A percentile compares a stretch with the other conserved stretches of the same genome.
Conservation (phyloP, 2,797 vertebrate genomes). For the Brachyrhaphis roseni region DNA sequence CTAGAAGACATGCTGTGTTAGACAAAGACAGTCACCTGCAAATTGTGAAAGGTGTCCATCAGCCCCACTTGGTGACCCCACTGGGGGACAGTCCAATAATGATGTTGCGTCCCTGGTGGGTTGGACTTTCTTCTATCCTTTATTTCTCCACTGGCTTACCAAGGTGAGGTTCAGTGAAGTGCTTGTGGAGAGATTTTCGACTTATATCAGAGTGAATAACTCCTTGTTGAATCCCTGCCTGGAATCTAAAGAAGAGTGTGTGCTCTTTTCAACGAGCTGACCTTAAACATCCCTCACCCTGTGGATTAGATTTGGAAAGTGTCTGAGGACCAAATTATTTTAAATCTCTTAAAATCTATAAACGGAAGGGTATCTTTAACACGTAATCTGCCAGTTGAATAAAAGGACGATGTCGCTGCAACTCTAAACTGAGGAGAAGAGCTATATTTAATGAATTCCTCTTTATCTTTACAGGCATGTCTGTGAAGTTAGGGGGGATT, state of each 20-base stretch:
- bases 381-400: constrained; percentile 62
- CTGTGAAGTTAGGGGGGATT: constrained; percentile 76
- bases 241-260: constrained; percentile 56
- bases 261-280: constrained; percentile 58
- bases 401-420: constrained; percentile 54
- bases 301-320: constrained; percentile 65
- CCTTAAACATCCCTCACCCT: constrained; percentile 63
- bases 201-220: constrained; percentile 51
- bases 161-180: constrained; percentile 57
- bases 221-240: constrained; percentile 60
- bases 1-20: background rate
- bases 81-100: background rate
- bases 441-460: constrained; percentile 60
- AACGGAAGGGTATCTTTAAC: constrained; percentile 65
- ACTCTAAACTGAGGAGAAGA: constrained; percentile 53
- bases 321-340: constrained; percentile 65
- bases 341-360: constrained; percentile 71
- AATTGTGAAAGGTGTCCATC: background rate
- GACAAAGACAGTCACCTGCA: background rate
- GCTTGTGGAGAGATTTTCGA: constrained; percentile 55
- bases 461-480: constrained; percentile 75
- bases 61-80: background rate
- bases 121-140: constrained; percentile 36
- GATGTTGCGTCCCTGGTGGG: constrained; percentile 30
- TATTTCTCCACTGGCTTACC: constrained; percentile 32